These are phyloP conservation scores for Sprattus sprattus DNA, from an alignment of 2,113 vertebrate genomes.

Conservation along the genomic window DNA sequence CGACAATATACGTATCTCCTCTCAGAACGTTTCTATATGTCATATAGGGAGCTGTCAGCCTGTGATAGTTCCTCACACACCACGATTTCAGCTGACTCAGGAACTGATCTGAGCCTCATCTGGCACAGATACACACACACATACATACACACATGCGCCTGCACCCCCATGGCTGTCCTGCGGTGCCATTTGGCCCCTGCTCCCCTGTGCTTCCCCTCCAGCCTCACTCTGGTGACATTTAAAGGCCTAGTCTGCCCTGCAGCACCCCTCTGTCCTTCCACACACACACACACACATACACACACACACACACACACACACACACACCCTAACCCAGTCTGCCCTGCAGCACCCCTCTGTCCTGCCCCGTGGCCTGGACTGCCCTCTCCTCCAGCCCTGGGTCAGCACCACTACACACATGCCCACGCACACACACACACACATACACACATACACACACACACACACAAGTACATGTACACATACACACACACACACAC, in stretches of 20 bases:
- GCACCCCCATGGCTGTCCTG: conserved; percentile 14
- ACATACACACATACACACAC: background rate
- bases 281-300: no score
- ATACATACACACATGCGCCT: background rate
- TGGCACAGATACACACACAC: background rate
- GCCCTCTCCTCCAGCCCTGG: conserved; percentile 58
- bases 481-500: background rate
- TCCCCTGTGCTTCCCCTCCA: conserved; percentile 31
- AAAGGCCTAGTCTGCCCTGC: conserved; percentile 73
- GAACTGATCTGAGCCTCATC: background rate
- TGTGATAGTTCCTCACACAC: no score
- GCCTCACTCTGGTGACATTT: conserved; percentile 71
- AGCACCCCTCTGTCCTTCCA: conserved; percentile 68
- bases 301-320: no score
- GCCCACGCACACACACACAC: conserved; percentile 19
- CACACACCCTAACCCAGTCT: no score
- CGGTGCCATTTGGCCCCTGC: conserved; percentile 41
- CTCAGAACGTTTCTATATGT: background rate
- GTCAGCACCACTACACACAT: conserved; percentile 7
- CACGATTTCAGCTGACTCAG: background rate
- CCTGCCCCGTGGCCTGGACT: conserved; percentile 70
- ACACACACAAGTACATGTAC: no score
- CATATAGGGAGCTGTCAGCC: background rate
- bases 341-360: conserved; percentile 68
- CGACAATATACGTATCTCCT: no score